Base-by-base conservation (phyloP, 2,113 vertebrate species). In the Ramphastos sulfuratus region DNA sequence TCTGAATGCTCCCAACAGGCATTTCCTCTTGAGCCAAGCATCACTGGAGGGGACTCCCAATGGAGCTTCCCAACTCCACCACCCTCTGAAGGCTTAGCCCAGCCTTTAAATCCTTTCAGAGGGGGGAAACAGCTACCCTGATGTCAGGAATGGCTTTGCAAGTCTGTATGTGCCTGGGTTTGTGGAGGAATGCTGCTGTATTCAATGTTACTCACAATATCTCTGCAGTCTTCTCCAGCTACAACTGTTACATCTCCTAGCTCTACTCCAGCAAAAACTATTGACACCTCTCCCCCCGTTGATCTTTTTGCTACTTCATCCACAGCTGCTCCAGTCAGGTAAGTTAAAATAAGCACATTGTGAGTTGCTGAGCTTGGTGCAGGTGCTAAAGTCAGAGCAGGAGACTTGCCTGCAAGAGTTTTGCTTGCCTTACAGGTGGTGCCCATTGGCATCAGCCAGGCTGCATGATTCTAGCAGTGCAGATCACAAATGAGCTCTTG, bases 211-310 rank as follows among this genome's bases (percentile, higher is more conserved):
- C 84, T 96, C 78, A 95, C 84, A 90, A 59, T 96, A 74, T 96
- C 96, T 90, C 93, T 97, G 61, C 96, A 99, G 98, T 99, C 98
- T 84, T 98, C 98, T 78, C 98, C 98, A 93, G 98, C 97, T 70
- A 98, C 98, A 88, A 98, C 98, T 82, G 99, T 98, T 94, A 98
- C 98, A 50, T 98, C 98, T 65, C 98, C 98, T n/a, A 98, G 97
- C 77, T 99, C 99, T 69, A 98, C 99, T 95, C 99, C 98, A 84
- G 98, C 99, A 86, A 99, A 99, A 98, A 98, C 98, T 88, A 98
- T 98, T 77, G 98, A 99, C 74, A 98, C 98, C 5, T 98, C 99
- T 85, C 98, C 99, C 78, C 97, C 98, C 6, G 97, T 99, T 87
- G 99, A 99, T 97, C 98, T 99, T 48, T 99, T 99, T 95, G 98